phyloP scores from a whole-genome alignment of 2,113 vertebrate genomes.

The Pseudorectes ferrugineus region DNA sequence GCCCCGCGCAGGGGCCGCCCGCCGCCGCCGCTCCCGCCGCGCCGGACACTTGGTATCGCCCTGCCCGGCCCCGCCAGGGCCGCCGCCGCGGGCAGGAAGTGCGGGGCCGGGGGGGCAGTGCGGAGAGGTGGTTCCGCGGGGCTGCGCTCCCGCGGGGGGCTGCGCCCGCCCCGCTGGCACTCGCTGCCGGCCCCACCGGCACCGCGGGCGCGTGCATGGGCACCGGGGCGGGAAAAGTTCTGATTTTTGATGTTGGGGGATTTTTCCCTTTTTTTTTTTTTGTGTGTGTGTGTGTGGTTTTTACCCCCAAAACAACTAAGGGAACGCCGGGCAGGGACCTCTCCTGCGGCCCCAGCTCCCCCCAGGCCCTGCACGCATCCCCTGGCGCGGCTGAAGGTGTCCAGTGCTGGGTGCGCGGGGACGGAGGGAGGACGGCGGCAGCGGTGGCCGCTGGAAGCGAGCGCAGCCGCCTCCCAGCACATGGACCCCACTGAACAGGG shows the following conservation, averaged over 20 bases:
- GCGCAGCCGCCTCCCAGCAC: background rate
- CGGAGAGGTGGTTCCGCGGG: background rate
- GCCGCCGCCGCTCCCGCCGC: too few relatives aligned
- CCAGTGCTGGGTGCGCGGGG: background rate
- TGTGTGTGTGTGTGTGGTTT: background rate
- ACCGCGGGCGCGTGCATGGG: background rate
- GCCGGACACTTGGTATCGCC: background rate
- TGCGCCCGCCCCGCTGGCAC: background rate
- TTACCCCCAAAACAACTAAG: background rate
- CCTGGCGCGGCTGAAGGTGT: background rate
- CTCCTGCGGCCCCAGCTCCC: background rate
- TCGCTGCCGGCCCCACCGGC: background rate
- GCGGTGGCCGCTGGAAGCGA: background rate
- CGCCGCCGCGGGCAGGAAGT: background rate
- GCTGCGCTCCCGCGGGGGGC: background rate
- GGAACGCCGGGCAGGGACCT: background rate
- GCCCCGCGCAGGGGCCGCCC: too few relatives aligned
- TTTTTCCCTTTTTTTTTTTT: accelerated
- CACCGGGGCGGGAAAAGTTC: background rate
- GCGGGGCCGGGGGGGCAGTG: background rate
- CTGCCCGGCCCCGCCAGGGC: background rate
- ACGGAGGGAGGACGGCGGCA: background rate
- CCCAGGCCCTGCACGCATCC: background rate
- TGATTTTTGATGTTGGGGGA: background rate
- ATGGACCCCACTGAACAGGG: accelerated